Evolutionary conservation across 2,113 vertebrate genomes (phyloP), one percentile per base, ranked within the genome.

Genomic region (Atlantisia rogersi): DNA sequence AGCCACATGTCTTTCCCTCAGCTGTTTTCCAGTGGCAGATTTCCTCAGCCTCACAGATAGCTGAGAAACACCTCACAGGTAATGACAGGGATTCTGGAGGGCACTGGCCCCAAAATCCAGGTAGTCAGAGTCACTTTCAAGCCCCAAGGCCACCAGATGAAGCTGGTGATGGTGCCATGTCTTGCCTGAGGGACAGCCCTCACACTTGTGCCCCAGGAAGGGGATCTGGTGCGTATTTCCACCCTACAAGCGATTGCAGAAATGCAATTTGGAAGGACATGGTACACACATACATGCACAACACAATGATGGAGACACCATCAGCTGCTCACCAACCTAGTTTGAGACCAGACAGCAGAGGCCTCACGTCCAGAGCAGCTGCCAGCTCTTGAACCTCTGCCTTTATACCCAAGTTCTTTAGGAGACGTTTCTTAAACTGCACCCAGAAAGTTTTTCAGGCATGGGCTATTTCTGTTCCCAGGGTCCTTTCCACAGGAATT

Each of bases 391-490:
- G 46, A 68, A 67, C 24, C 56, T 70, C 55, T 75, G 80, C 65
- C 62, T 58, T 55, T 55, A 75, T 35, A 78, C 42, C 37, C 73
- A 60, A 53, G 11, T 84, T 83, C 62, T 94, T 10, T 58, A 19
- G 5, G 39, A 88, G 32, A 28, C 3, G 6, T 15, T 86, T 65
- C 48, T 65, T 69, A 88, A 71, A 82, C 58, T 40, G 37, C 69
- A 79, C 64, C 65, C 86, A 64, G 14, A 48, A 73, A 13, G 46
- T 11, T 84, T 88, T 69, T 56, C 44, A 83, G 69, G 53, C 73
- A 29, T 28, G 48, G n/a, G 35, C 25, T 92, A 50, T 90, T 93
- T 91, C 77, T 94, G 83, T 92, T 92, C 77, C 56, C 65, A 75
- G 29, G n/a, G 73, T 65, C 39, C n/a, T 11, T 94, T 88, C 86